Evolutionary conservation across 2,888 invertebrate species (phyloP).

Genomic region (Dimorphilus gyrociliatus): DNA sequence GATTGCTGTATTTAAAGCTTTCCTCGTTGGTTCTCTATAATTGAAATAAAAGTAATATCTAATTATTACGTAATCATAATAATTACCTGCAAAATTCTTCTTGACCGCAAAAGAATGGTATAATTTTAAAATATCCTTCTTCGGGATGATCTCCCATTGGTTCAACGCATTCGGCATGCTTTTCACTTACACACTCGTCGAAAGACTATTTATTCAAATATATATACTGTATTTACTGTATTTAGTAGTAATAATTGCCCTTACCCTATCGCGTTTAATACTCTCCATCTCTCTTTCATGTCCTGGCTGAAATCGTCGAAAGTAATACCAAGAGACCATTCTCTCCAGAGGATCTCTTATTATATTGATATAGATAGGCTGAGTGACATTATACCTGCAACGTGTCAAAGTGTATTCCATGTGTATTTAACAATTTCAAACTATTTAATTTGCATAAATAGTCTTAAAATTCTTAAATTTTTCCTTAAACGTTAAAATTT

Average conservation of each 20-base stretch:
- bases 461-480: too few relatives aligned
- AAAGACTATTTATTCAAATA: slow-evolving; percentile 6
- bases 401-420: too few relatives aligned
- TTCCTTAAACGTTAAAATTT: too few relatives aligned
- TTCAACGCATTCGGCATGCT: slow-evolving; percentile 7
- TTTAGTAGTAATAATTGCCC: neutral
- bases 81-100: slow-evolving; percentile 9
- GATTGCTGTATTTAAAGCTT: slow-evolving; percentile 6
- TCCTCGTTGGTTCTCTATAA: slow-evolving; percentile 4
- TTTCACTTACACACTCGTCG: slow-evolving; percentile 10
- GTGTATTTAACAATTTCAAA: too few relatives aligned
- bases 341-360: slow-evolving; percentile 10
- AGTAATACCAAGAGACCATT: slow-evolving; percentile 11
- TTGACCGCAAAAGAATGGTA: slow-evolving; percentile 12
- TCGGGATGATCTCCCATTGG: slow-evolving; percentile 7
- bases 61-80: neutral
- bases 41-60: neutral
- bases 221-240: slow-evolving; percentile 3
- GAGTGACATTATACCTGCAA: slow-evolving; percentile 1
- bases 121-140: slow-evolving; percentile 10
- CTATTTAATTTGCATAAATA: too few relatives aligned
- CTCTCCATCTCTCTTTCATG: slow-evolving; percentile 7
- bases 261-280: slow-evolving; percentile 5
- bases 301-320: slow-evolving; percentile 9
- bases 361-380: slow-evolving; percentile 9